Evolutionary conservation across 2,888 invertebrate genomes (phyloP).

Genomic region (Halictus ligatus): DNA sequence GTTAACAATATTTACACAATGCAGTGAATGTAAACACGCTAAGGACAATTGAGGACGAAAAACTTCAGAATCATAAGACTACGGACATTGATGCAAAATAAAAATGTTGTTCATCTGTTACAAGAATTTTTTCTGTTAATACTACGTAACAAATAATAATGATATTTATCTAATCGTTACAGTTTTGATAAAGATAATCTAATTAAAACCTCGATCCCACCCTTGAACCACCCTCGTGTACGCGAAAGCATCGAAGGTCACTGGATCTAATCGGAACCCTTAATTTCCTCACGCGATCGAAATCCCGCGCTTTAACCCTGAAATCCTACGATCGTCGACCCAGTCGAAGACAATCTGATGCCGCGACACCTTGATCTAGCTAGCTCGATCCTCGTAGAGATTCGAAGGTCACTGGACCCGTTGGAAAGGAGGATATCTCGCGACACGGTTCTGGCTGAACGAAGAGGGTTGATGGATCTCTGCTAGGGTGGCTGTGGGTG

Average conservation of each 20-base stretch:
- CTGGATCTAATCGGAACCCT: neutral
- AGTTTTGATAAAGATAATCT: too few species aligned
- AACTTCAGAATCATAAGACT: too few species aligned
- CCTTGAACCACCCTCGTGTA: too few species aligned
- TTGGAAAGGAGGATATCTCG: slow-evolving; percentile 33
- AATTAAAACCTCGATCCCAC: too few species aligned
- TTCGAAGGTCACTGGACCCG: slow-evolving; percentile 44
- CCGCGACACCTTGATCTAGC: neutral
- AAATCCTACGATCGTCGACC: neutral
- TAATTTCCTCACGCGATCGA: neutral
- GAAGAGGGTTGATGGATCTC: slow-evolving; percentile 12
- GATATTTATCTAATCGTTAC: neutral
- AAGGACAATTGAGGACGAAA: too few species aligned
- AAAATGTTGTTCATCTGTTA: neutral
- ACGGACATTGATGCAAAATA: neutral
- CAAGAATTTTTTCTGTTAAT: neutral
- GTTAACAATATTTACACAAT: too few species aligned
- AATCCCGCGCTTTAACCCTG: neutral
- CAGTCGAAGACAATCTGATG: neutral
- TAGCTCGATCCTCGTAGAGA: slow-evolving; percentile 14
- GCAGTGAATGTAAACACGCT: too few species aligned
- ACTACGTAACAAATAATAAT: too few species aligned
- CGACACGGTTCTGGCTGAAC: slow-evolving; percentile 22
- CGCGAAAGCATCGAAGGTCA: too few species aligned
- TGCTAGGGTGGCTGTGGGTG: neutral